Evolutionary conservation across 2,888 invertebrate species (phyloP).

Genomic region (Torymus texanus): DNA sequence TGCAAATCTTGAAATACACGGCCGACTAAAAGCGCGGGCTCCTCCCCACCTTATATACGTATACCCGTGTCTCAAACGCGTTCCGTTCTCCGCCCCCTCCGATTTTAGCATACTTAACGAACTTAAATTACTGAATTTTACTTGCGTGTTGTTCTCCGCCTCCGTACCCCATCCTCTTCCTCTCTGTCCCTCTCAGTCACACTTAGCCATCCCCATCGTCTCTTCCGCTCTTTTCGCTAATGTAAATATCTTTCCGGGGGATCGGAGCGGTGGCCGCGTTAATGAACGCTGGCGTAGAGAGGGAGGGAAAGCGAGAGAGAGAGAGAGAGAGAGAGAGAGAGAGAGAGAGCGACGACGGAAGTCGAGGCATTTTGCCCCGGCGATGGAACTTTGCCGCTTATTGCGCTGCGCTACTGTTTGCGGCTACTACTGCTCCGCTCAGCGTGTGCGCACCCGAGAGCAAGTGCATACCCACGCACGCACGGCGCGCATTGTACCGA

Average conservation of each 20-base stretch:
- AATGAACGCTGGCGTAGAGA: constrained; percentile 33
- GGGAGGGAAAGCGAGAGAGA: background rate
- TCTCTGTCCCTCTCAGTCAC: background rate
- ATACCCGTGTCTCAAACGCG: background rate
- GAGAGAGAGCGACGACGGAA: background rate
- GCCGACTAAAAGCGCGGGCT: constrained; percentile 23
- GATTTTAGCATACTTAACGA: constrained; percentile 55
- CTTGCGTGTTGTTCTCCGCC: constrained; percentile 34
- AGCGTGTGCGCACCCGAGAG: background rate
- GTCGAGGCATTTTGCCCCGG: background rate
- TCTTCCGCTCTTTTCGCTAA: constrained; percentile 38
- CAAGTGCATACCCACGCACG: background rate
- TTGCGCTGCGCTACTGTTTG: constrained; percentile 13
- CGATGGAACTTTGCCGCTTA: no score
- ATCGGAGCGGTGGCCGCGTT: constrained; percentile 5
- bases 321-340: background rate
- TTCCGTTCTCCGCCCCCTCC: background rate
- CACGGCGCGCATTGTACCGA: no score
- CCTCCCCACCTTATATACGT: background rate
- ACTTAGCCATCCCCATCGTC: background rate
- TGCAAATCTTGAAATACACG: constrained; percentile 49
- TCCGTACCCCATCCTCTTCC: background rate
- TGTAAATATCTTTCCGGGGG: constrained; percentile 41
- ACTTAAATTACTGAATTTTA: constrained; percentile 49
- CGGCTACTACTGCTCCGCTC: background rate